Evolutionary conservation across 2,113 vertebrate species (phyloP).

Genomic region (Hypocryptadius cinnamomeus): DNA sequence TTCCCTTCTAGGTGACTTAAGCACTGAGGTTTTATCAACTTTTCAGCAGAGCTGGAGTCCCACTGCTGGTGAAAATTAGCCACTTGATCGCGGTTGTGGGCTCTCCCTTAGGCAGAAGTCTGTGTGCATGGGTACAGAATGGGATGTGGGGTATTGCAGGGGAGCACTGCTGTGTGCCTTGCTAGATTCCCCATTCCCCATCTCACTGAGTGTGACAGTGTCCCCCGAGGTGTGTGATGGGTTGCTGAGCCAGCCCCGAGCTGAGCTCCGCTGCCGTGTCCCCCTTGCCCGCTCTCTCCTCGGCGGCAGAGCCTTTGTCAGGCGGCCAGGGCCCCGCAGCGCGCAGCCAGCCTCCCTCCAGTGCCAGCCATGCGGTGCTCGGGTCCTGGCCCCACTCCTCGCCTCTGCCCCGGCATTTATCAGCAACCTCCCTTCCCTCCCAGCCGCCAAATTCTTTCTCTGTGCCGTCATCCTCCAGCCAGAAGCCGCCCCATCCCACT

Average conservation of each 20-base stretch:
- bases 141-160: not conserved
- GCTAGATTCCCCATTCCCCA: rapidly evolving
- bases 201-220: not conserved
- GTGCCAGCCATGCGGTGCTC: not conserved
- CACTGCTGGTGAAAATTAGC: not conserved
- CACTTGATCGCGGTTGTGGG: not conserved
- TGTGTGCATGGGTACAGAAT: not conserved
- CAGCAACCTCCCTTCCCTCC: conserved; percentile 8
- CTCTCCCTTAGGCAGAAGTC: not conserved
- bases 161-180: not conserved
- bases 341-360: not conserved
- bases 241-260: not conserved
- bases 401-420: not conserved
- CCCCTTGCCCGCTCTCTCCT: not conserved
- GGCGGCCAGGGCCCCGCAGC: not conserved
- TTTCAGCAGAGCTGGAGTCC: not conserved
- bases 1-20: not conserved
- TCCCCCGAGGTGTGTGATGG: rapidly evolving
- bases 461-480: not conserved
- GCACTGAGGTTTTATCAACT: not conserved
- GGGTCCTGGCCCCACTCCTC: not conserved
- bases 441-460: conserved; percentile 30
- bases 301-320: not conserved
- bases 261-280: not conserved
- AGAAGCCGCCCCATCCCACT: conserved; percentile 6